Conservation (phyloP, 2,888 invertebrate genomes). For the Colletes collaris region DNA sequence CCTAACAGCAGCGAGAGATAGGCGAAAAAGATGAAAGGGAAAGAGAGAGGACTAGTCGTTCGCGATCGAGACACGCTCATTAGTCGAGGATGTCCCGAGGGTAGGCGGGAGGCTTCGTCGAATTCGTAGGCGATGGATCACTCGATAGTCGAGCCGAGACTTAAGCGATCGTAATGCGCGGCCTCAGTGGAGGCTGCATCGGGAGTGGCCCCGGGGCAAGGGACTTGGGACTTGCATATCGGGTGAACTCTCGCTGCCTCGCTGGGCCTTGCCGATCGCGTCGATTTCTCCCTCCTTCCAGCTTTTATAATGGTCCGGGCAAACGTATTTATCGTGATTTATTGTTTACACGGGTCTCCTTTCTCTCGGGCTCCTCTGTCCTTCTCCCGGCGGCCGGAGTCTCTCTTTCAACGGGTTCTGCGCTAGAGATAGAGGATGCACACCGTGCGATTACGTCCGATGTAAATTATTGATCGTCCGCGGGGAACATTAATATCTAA, state of each 20-base stretch:
- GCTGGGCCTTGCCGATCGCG: slow-evolving; percentile 56
- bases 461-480: slow-evolving; percentile 79
- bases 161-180: slow-evolving; percentile 81
- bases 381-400: slow-evolving; percentile 5
- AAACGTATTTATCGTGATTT: slow-evolving; percentile 82
- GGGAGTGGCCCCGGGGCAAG: slow-evolving; percentile 69
- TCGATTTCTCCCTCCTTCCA: slow-evolving; percentile 61
- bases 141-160: slow-evolving; percentile 79
- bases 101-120: slow-evolving; percentile 74
- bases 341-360: slow-evolving; percentile 80
- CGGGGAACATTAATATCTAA: slow-evolving; percentile 78
- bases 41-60: slow-evolving; percentile 51
- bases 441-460: slow-evolving; percentile 76
- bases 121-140: slow-evolving; percentile 81
- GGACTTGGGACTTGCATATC: slow-evolving; percentile 53
- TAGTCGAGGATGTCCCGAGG: slow-evolving; percentile 70
- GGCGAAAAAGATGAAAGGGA: slow-evolving; percentile 4
- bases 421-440: slow-evolving; percentile 68
- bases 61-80: slow-evolving; percentile 69
- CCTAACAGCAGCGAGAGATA: too few species aligned
- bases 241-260: slow-evolving; percentile 58
- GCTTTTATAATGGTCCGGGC: slow-evolving; percentile 78
- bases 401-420: slow-evolving; percentile 55
- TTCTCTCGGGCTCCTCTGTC: slow-evolving; percentile 44
- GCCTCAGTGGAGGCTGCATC: slow-evolving; percentile 62